phyloP scores from a whole-genome alignment of 2,888 invertebrate genomes.

The Steromphala cineraria region DNA sequence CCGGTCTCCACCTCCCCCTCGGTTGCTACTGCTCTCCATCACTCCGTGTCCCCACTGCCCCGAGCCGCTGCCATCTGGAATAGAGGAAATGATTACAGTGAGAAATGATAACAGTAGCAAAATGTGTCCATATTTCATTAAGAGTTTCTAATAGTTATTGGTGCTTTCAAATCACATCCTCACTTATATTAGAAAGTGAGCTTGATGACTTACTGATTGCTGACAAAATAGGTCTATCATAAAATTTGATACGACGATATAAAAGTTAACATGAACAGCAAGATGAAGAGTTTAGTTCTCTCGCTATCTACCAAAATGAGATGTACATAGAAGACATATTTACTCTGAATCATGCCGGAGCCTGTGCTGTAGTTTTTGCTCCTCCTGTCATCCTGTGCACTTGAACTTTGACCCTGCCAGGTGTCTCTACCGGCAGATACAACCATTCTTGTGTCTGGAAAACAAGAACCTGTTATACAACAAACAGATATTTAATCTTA shows the following conservation, averaged over 20 bases:
- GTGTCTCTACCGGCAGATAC: constrained; percentile 31
- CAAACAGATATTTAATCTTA: no score
- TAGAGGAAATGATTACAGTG: no score
- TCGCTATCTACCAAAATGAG: no score
- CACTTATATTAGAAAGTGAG: no score
- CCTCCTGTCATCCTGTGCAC: constrained; percentile 23
- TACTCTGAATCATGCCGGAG: not conserved
- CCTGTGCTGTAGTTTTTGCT: not conserved
- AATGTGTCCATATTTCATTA: no score
- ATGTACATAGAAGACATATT: not conserved
- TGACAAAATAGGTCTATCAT: no score
- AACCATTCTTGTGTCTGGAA: constrained; percentile 4
- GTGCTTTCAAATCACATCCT: not conserved
- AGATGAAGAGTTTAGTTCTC: no score
- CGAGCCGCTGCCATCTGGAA: constrained; percentile 21
- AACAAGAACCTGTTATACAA: not conserved
- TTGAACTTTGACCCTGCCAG: constrained; percentile 38
- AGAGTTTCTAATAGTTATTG: not conserved
- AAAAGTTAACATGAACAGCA: no score
- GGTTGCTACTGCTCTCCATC: not conserved
- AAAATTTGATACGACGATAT: no score
- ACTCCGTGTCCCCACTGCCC: constrained; percentile 37
- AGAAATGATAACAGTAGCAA: no score
- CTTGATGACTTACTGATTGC: no score
- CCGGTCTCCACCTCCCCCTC: constrained; percentile 15